A percentile compares a stretch with the other conserved stretches of the same genome.
These are phyloP conservation scores for Alfaro cultratus DNA, from an alignment of 2,797 vertebrate genomes.

Conservation along the genomic window DNA sequence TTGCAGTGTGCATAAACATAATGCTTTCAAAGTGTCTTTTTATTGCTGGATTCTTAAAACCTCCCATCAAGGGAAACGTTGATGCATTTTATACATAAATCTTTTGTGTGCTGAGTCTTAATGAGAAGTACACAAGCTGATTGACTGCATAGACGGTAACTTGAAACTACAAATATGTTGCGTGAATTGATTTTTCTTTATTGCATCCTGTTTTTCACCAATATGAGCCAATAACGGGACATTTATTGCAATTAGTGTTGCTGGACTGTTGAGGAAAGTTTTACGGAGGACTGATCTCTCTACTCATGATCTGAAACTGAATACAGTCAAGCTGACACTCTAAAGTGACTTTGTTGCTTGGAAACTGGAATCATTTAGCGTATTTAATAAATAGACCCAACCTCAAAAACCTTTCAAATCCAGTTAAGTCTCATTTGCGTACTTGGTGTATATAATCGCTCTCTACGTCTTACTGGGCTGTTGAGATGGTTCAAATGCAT, in stretches of 20 bases:
- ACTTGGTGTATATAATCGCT: constrained; percentile 38
- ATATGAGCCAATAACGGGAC: neutral
- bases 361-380: constrained; percentile 61
- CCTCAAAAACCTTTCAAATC: constrained; percentile 22
- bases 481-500: constrained; percentile 72
- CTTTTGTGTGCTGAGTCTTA: neutral
- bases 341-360: constrained; percentile 56
- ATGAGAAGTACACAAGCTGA: neutral
- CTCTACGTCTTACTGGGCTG: constrained; percentile 36
- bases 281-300: constrained; percentile 11
- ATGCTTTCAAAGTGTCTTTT: constrained; percentile 12
- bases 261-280: constrained; percentile 9
- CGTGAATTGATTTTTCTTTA: neutral
- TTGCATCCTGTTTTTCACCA: constrained; percentile 1
- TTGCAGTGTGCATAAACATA: constrained; percentile 19
- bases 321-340: constrained; percentile 25
- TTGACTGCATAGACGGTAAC: constrained; percentile 11
- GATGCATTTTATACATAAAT: constrained; percentile 3
- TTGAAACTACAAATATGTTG: constrained; percentile 8
- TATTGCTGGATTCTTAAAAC: constrained; percentile 8
- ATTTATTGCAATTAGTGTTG: constrained; percentile 14
- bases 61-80: neutral
- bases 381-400: constrained; percentile 24
- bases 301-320: constrained; percentile 21
- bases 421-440: constrained; percentile 11